phyloP scores from a whole-genome alignment of 2,113 vertebrate species.

The Probosciger aterrimus region DNA sequence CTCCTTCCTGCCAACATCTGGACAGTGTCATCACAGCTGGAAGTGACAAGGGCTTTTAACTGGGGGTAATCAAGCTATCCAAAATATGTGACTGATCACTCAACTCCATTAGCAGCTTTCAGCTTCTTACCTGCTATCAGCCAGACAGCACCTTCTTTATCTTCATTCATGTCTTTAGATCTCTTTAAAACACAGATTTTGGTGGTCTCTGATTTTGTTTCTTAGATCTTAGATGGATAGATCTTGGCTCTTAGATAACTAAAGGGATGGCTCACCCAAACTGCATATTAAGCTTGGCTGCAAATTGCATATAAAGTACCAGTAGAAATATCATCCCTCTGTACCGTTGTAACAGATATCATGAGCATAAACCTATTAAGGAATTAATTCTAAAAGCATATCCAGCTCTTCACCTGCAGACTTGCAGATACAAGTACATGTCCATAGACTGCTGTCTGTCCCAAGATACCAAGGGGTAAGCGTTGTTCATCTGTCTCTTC shows the following conservation, averaged over 20 bases:
- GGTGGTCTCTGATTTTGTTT: neutral
- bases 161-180: accelerated
- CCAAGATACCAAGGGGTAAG: neutral
- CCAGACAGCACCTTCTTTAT: no score
- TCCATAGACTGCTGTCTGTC: neutral
- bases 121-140: neutral
- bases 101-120: neutral
- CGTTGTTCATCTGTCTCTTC: neutral
- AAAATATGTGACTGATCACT: neutral
- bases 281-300: neutral
- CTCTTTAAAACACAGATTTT: neutral
- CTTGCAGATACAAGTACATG: neutral
- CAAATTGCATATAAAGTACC: neutral
- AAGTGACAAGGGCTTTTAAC: neutral
- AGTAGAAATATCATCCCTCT: neutral
- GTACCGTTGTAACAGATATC: neutral
- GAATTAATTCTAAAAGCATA: neutral
- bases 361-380: neutral
- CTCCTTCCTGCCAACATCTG: neutral
- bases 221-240: neutral
- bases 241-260: neutral
- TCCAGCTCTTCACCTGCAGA: neutral
- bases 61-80: neutral
- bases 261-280: neutral
- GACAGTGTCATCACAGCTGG: neutral